A percentile compares a stretch with the other conserved stretches of the same genome.
phyloP scores from a whole-genome alignment of 1,140 invertebrate genomes.

The Tetragnatha versicolor region DNA sequence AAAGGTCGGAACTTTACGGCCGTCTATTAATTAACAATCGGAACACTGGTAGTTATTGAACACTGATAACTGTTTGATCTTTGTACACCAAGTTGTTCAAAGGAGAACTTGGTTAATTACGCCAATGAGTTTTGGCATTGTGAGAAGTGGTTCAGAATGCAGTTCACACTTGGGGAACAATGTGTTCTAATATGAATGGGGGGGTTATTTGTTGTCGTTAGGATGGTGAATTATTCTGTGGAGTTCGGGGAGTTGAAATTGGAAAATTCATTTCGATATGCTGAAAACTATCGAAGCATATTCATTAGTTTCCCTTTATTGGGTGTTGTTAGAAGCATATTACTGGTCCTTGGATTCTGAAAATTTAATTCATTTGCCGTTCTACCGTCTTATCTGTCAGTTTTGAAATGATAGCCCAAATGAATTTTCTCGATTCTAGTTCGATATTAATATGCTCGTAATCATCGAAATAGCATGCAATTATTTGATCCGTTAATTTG shows the following conservation, averaged over 20 bases:
- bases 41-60: not conserved
- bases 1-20: not conserved
- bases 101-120: not conserved
- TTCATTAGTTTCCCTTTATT: not conserved
- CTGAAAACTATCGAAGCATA: not conserved
- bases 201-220: not conserved
- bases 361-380: not conserved
- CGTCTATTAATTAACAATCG: constrained; percentile 7
- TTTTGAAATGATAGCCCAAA: too few relatives aligned
- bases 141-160: not conserved
- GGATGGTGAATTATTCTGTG: not conserved
- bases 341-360: not conserved
- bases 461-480: too few relatives aligned
- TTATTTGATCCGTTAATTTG: too few relatives aligned
- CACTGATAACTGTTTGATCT: not conserved
- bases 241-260: not conserved
- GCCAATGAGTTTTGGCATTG: not conserved
- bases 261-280: not conserved
- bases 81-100: not conserved
- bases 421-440: too few relatives aligned
- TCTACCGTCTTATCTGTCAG: not conserved
- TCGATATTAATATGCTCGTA: too few relatives aligned
- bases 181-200: not conserved
- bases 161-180: not conserved
- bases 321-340: not conserved